Evolutionary conservation across 2,888 invertebrate species (phyloP), one percentile per base, ranked within the genome.

Genomic region (Rhogogaster chlorosoma): DNA sequence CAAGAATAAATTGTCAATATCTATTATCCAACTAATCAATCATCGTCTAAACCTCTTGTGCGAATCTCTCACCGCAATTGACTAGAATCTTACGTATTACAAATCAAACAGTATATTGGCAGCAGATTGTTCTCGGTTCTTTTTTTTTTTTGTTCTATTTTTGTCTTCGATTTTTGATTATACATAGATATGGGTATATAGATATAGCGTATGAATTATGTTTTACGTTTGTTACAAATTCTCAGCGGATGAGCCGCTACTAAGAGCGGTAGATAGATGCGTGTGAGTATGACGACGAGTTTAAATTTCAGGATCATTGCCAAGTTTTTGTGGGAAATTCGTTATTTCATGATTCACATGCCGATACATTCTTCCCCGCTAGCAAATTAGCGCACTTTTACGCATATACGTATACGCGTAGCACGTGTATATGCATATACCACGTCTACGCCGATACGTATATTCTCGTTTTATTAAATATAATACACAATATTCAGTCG

Each of bases 31-130:
- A 26, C 61, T 61, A 10, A n/a, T 38, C 36, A 15, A 71, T 71
- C 15, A 29, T 26, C 10, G 5, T 5, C 36, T n/a, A 29, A 29
- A n/a, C 42, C 42, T 42, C 10, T 71, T 38, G 18, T 38, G 18
- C n/a, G 18, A 36, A 32, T 32, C 32, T 67, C 22, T 26, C 9
- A 75, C 73, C 73, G 22, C 12, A 75, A 75, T 75, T 45, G 73
- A 75, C 45, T 45, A 45, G 73, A 75, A 77, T 77, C 49, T 29
- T 77, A n/a, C 26, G 26, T 29, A 49, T 49, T 6, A 7, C 18
- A 29, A 29, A 77, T 77, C 15, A 53, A 29, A 53, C n/a, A 77
- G 36, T n/a, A n/a, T n/a, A n/a, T 42, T 26, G 71, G 42, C 71
- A 71, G 71, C 71, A 38, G 71, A 71, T 71, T 18, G 71, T 29